These are phyloP conservation scores for Drosophila meridionalis DNA, from an alignment of 2,888 invertebrate species.

Conservation along the genomic window DNA sequence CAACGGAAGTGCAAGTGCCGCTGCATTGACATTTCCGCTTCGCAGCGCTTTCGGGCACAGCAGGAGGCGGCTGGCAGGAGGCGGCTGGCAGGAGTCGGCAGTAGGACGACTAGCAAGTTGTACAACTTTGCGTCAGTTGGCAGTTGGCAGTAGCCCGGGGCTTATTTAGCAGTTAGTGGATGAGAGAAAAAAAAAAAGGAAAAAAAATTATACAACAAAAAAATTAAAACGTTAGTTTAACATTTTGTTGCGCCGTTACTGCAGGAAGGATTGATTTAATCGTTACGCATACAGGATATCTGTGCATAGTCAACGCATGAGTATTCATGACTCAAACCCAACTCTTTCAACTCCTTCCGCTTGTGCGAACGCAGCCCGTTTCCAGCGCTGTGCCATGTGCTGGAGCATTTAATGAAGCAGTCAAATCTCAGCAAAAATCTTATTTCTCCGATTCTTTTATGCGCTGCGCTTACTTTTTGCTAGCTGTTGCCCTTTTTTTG, in stretches of 20 bases:
- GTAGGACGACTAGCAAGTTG: conserved; percentile 37
- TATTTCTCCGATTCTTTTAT: conserved; percentile 36
- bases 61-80: neutral
- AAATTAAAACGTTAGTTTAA: conserved; percentile 31
- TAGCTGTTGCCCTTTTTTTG: conserved; percentile 24
- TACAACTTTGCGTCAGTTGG: conserved; percentile 62
- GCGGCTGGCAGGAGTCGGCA: conserved; percentile 4
- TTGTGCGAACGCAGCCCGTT: conserved; percentile 7
- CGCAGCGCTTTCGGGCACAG: conserved; percentile 64
- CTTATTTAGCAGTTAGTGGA: conserved; percentile 52
- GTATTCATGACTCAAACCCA: neutral
- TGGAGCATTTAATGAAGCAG: conserved; percentile 58
- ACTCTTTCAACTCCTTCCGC: conserved; percentile 14
- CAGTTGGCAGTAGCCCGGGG: conserved; percentile 49
- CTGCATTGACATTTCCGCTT: conserved; percentile 81
- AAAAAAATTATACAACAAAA: conserved; percentile 1
- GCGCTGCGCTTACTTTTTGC: conserved; percentile 40
- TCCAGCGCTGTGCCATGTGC: conserved; percentile 18
- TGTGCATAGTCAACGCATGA: conserved; percentile 13
- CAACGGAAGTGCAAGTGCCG: conserved; percentile 78
- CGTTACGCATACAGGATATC: conserved; percentile 27
- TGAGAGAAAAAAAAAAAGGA: conserved; percentile 10
- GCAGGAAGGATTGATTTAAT: conserved; percentile 36
- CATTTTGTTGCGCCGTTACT: conserved; percentile 28
- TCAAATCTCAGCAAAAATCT: conserved; percentile 57